Percentiles rank a stretch among this genome's conserved stretches.
Evolutionary conservation across 2,888 invertebrate genomes (phyloP).

Genomic region (Dasypogon diadema): DNA sequence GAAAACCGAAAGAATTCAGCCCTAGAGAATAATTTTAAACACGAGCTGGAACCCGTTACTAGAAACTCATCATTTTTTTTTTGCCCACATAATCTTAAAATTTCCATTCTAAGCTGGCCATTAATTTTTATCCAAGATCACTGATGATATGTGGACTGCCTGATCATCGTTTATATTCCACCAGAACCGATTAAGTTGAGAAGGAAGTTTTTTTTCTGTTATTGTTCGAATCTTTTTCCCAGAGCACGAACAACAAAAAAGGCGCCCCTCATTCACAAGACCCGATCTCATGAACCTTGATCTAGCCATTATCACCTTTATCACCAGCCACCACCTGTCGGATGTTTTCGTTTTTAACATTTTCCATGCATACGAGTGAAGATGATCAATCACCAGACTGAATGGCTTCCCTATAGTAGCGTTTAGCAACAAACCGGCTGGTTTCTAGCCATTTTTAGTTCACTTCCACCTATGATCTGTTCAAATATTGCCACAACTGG

Average conservation of each 20-base stretch:
- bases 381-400: slow-evolving; percentile 6
- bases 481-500: slow-evolving; percentile 11
- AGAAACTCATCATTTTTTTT: too few relatives aligned
- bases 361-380: slow-evolving; percentile 21
- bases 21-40: neutral
- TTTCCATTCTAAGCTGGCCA: too few relatives aligned
- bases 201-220: neutral
- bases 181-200: slow-evolving; percentile 16
- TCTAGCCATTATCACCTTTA: slow-evolving; percentile 28
- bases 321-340: slow-evolving; percentile 20
- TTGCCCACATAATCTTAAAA: too few relatives aligned
- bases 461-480: neutral
- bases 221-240: slow-evolving; percentile 1
- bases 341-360: neutral
- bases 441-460: neutral
- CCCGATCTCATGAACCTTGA: slow-evolving; percentile 3
- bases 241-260: slow-evolving; percentile 1
- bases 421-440: neutral
- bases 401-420: neutral
- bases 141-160: slow-evolving; percentile 18
- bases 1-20: neutral
- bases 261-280: neutral
- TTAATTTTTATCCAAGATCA: neutral
- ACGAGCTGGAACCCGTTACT: too few relatives aligned
- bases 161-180: neutral